These are phyloP conservation scores for Lepus oiostolus DNA, from an alignment of 2,797 vertebrate species.

Conservation along the genomic window DNA sequence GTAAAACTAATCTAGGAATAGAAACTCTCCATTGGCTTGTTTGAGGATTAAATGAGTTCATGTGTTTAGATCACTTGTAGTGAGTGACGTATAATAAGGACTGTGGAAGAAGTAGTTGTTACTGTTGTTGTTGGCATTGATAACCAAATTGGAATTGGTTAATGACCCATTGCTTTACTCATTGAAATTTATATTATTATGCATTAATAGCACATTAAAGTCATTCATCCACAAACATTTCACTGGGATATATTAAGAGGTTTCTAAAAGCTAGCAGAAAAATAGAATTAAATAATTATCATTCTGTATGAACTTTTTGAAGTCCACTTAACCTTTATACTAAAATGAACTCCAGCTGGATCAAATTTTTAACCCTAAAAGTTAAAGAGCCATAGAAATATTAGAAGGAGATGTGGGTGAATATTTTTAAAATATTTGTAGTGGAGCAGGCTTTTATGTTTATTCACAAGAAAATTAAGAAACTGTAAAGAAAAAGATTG, in stretches of 20 bases:
- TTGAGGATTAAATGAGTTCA: conserved; percentile 16
- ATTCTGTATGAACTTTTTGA: too few species aligned
- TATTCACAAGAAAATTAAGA: conserved; percentile 46
- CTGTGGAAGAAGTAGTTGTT: not conserved
- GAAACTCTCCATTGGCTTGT: not conserved
- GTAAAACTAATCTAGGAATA: not conserved
- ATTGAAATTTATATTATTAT: not conserved
- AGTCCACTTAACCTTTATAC: not conserved
- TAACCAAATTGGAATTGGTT: not conserved
- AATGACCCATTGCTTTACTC: not conserved
- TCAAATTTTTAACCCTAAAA: not conserved
- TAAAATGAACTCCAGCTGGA: not conserved
- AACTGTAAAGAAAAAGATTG: conserved; percentile 5
- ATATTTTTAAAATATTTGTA: conserved; percentile 24
- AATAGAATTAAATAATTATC: too few species aligned
- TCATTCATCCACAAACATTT: not conserved
- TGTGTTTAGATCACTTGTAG: not conserved
- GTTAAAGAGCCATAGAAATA: not conserved
- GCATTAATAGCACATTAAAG: not conserved
- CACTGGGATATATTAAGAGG: not conserved
- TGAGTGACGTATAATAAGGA: not conserved
- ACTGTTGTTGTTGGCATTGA: not conserved
- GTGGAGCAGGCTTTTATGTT: not conserved
- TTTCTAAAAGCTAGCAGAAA: too few species aligned
- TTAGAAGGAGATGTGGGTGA: not conserved